These are phyloP conservation scores for Synanthedon myopaeformis DNA, from an alignment of 2,888 invertebrate species.

Conservation along the genomic window DNA sequence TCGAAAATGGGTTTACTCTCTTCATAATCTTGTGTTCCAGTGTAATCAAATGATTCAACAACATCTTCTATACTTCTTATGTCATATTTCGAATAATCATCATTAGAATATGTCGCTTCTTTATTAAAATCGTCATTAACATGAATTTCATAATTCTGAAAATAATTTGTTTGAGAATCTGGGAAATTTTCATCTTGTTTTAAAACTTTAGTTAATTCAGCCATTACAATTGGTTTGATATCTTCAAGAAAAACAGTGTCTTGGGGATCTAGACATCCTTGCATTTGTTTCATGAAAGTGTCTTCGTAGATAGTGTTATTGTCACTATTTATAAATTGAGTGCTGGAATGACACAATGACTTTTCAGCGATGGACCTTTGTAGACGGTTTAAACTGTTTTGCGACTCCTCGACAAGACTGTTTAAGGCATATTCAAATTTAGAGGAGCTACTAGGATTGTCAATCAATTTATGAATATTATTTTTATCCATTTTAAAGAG, in stretches of 20 bases:
- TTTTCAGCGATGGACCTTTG: slow-evolving; percentile 59
- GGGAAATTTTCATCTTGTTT: slow-evolving; percentile 37
- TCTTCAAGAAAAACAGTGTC: slow-evolving; percentile 68
- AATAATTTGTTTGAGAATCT: slow-evolving; percentile 7
- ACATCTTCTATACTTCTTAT: not conserved
- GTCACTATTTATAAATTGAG: slow-evolving; percentile 69
- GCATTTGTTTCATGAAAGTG: slow-evolving; percentile 80
- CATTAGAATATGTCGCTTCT: not conserved
- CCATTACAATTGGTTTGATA: slow-evolving; percentile 71
- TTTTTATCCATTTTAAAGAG: slow-evolving; percentile 64
- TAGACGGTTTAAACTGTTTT: slow-evolving; percentile 57
- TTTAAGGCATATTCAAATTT: slow-evolving; percentile 65
- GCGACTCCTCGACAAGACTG: slow-evolving; percentile 61
- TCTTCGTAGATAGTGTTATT: slow-evolving; percentile 76
- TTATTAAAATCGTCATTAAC: slow-evolving; percentile 12
- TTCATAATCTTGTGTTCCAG: not conserved
- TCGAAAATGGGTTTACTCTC: slow-evolving; percentile 28
- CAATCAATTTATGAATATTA: slow-evolving; percentile 59
- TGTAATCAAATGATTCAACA: not conserved
- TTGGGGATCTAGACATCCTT: slow-evolving; percentile 69
- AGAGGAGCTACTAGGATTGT: slow-evolving; percentile 59
- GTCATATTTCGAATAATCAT: not conserved
- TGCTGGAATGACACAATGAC: slow-evolving; percentile 45
- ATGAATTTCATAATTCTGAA: slow-evolving; percentile 10
- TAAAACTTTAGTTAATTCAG: slow-evolving; percentile 69